Percentiles rank a stretch among this genome's conserved stretches.
These are phyloP conservation scores for Pachydiplax longipennis DNA, from an alignment of 2,888 invertebrate species.

Conservation along the genomic window DNA sequence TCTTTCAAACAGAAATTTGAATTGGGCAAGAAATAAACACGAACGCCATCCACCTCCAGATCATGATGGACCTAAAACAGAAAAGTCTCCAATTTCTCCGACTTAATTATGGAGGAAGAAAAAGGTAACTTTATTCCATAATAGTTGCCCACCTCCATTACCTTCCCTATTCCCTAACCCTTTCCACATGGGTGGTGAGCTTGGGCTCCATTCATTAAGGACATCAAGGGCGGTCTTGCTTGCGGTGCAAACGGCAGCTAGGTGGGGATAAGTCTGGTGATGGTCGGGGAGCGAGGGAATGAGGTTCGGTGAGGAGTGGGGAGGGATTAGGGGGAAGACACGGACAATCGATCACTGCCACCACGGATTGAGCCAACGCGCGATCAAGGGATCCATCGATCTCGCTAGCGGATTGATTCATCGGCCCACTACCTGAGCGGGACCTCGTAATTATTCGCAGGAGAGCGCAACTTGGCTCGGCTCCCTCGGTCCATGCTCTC, in stretches of 20 bases:
- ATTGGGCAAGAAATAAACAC: too few relatives aligned
- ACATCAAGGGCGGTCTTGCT: conserved; percentile 36
- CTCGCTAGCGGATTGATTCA: background rate
- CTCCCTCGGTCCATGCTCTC: conserved; percentile 14
- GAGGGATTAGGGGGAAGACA: background rate
- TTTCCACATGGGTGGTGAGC: background rate
- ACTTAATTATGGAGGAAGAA: background rate
- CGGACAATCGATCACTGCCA: conserved; percentile 1
- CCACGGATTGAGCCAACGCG: background rate
- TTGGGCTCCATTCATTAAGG: background rate
- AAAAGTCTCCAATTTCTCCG: too few relatives aligned
- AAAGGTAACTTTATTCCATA: background rate
- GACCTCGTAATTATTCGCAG: conserved; percentile 22
- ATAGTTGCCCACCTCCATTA: background rate
- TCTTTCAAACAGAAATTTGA: too few relatives aligned
- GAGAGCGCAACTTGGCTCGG: conserved; percentile 9
- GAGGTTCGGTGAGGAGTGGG: background rate
- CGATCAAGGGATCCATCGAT: conserved; percentile 29
- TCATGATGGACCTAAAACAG: too few relatives aligned
- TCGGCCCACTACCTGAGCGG: background rate
- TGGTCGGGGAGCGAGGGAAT: background rate
- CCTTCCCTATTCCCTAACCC: background rate
- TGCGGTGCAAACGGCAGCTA: conserved; percentile 16
- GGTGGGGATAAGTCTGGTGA: background rate
- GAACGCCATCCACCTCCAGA: too few relatives aligned